Evolutionary conservation across 2,797 vertebrate species (phyloP), one percentile per base, ranked within the genome.

Genomic region (Poeciliopsis infans): DNA sequence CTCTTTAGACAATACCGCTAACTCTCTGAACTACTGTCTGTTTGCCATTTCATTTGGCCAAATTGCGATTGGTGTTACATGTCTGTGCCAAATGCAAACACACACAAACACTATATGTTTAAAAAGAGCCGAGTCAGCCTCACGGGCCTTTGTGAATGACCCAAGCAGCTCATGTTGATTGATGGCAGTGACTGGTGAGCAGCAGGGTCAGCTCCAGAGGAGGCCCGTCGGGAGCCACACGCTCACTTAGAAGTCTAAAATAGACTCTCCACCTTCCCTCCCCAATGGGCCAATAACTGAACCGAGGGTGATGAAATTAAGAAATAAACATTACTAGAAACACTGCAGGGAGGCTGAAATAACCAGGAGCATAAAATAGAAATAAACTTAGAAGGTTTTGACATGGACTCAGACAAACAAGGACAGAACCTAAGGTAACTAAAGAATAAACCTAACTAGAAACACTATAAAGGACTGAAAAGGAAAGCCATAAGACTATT

Each of bases 101-200:
- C 10, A 1, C 39, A 1, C 36, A 45, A 70, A 55, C 36, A 59
- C 43, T 83, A 71, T 88, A 28, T 23, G 20, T 75, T 76, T 41
- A 11, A 77, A 81, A 81, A 39, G 18, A 61, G 25, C 74, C 36
- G 64, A 76, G 78, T 76, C 68, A 68, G 74, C 75, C 75, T 76
- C 25, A 39, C 73, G 28, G 68, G 51, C 80, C 69, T 75, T 66
- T 77, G 79, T 85, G 69, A 82, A 43, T 55, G 80, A 78, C 83
- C 78, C 72, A 69, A 82, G 70, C 85, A 77, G 77, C 85, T 90
- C 64, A 2, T 46, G 55, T 81, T 92, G 89, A 93, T 92, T 92
- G 83, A 92, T 80, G 75, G 75, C 68, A 77, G 43, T 79, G 78
- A 59, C 25, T 77, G 74, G 70, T 61, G 84, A 78, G 39, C 28